Conservation (phyloP, 2,113 vertebrate species). For the Jaculus jaculus region DNA sequence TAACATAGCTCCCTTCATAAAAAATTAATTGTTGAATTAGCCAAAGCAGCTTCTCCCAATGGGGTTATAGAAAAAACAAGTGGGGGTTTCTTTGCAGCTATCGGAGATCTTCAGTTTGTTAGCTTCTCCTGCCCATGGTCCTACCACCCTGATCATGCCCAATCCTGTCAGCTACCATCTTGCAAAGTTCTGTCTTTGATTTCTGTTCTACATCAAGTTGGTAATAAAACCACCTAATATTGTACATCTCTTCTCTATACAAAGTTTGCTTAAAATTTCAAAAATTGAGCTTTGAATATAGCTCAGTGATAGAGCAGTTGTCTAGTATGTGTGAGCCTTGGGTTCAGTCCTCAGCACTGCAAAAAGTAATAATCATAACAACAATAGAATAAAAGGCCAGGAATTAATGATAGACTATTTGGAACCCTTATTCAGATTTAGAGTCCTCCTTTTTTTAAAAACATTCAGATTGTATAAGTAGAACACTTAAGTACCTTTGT, state of each 20-base stretch:
- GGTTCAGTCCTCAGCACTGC: background rate
- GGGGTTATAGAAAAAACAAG: background rate
- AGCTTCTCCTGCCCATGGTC: background rate
- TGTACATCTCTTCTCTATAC: background rate
- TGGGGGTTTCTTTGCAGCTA: background rate
- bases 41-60: conserved; percentile 47
- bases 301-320: background rate
- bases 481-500: conserved; percentile 10
- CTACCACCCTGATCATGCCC: too few species aligned
- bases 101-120: conserved; percentile 29
- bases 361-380: background rate
- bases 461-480: background rate
- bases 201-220: conserved; percentile 10
- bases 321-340: background rate
- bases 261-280: conserved; percentile 10
- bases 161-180: background rate
- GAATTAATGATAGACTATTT: conserved; percentile 24
- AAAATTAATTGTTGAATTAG: conserved; percentile 61
- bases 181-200: conserved; percentile 21
- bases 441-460: background rate
- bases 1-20: conserved; percentile 68
- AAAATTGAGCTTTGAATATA: background rate
- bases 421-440: background rate
- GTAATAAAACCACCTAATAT: background rate
- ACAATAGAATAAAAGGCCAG: background rate